Base-by-base conservation (phyloP, 2,113 vertebrate genomes). In the Pimephales promelas region DNA sequence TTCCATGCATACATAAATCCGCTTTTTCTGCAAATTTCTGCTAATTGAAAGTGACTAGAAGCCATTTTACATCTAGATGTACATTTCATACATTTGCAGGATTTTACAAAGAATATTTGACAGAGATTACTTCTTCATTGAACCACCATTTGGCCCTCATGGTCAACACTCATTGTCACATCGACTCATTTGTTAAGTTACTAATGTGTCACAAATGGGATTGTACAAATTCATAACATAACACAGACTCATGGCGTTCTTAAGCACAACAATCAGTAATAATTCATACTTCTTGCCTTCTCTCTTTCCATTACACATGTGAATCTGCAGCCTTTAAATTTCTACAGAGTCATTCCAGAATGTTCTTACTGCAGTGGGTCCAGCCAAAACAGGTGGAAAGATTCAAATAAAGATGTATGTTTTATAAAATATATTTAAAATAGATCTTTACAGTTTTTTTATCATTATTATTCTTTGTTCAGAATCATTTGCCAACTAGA, bases 401-500 rank as follows among this genome's bases (percentile, higher is more conserved):
- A 22, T 20, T 72, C 28, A 24, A 0, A 81, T 78, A 61, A 81
- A 87, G 77, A 40, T 43, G 85, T 88, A 86, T 56, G 71, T 90
- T 91, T 90, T 83, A 81, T 72, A 75, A 92, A 87, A 14, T 90
- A 88, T 92, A 90, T 57, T 89, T 92, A 90, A 73, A 74, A 83
- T 87, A 89, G 76, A 84, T 83, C 76, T 90, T 64, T 89, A 85
- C 86, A 88, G 84, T 26, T 28, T 88, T 89, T 86, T 70, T 24
- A 34, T 34, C 6, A 36, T 36, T 5, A 36, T 36, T 36, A 36
- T 36, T 74, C 2, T 74, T 26, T 87, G 79, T 90, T 88, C 83
- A 89, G 86, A 87, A 92, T 90, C 90, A 92, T 89, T 92, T 93
- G 90, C 92, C 92, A 92, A 92, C 82, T 81, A 88, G 86, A 91